These are phyloP conservation scores for Phoenicopterus ruber DNA, from an alignment of 2,113 vertebrate genomes.

Conservation along the genomic window DNA sequence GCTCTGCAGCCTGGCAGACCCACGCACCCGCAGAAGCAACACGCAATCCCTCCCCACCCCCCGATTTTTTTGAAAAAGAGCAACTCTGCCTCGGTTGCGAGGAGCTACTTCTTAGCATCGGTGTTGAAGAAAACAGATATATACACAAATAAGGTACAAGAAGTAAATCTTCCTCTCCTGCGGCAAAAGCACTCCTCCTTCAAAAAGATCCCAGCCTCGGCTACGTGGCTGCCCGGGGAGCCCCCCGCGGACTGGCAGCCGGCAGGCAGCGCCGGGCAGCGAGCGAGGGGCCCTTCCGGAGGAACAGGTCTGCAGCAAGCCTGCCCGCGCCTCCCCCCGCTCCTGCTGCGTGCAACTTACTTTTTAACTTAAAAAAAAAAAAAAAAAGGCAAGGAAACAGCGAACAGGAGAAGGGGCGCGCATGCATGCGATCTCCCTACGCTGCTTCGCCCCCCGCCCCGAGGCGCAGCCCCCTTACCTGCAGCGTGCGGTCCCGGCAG, in stretches of 20 bases:
- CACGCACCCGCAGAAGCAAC: background rate
- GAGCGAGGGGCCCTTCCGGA: background rate
- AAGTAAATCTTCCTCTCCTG: background rate
- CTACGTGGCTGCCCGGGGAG: background rate
- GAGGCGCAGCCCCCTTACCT: slow-evolving; percentile 68
- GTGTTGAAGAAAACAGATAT: background rate
- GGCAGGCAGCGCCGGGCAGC: background rate
- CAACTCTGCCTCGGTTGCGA: background rate
- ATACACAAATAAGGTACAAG: background rate
- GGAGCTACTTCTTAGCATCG: background rate
- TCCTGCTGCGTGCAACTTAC: background rate
- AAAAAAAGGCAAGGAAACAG: background rate
- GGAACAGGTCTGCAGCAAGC: background rate
- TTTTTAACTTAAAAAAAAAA: no score
- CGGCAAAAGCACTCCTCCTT: background rate
- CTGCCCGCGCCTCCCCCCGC: background rate
- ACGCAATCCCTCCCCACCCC: accelerated
- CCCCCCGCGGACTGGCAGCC: background rate
- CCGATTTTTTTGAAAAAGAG: no score
- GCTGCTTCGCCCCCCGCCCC: no score
- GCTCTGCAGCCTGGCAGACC: background rate
- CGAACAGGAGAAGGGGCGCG: background rate
- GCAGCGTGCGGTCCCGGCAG: slow-evolving; percentile 57
- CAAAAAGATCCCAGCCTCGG: no score
- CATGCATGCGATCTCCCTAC: background rate